Evolutionary conservation across 2,113 vertebrate genomes (phyloP).

Genomic region (Apodemus sylvaticus): DNA sequence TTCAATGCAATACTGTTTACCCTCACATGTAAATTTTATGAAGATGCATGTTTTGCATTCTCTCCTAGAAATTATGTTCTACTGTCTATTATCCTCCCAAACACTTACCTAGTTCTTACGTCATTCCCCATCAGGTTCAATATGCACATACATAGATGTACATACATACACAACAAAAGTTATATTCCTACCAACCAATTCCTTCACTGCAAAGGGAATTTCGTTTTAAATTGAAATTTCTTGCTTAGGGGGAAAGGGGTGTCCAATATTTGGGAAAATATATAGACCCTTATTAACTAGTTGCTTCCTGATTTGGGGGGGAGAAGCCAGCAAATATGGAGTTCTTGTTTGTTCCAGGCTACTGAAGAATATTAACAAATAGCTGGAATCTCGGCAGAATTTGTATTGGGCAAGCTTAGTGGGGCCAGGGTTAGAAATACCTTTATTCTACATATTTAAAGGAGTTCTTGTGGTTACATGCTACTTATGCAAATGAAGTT

Average conservation of each 20-base stretch:
- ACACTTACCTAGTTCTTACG: constrained; percentile 23
- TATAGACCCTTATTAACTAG: not conserved
- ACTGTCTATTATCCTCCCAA: constrained; percentile 31
- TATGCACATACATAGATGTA: not conserved
- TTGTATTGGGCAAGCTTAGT: not conserved
- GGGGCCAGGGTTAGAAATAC: not conserved
- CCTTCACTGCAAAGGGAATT: constrained; percentile 30
- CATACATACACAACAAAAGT: constrained; percentile 32
- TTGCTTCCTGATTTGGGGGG: not conserved
- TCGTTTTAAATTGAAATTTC: constrained; percentile 49
- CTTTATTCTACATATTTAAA: constrained; percentile 16
- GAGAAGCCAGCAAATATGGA: fast-evolving
- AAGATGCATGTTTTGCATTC: constrained; percentile 6
- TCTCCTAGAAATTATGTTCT: constrained; percentile 46
- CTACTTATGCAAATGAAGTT: constrained; percentile 21
- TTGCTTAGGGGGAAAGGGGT: not conserved
- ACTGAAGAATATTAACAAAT: constrained; percentile 32
- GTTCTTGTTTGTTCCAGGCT: not conserved
- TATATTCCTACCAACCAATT: constrained; percentile 65
- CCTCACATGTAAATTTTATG: constrained; percentile 59
- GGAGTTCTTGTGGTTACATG: not conserved
- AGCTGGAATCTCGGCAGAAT: constrained; percentile 38
- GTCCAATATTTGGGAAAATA: not conserved
- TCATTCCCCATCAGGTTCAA: constrained; percentile 29
- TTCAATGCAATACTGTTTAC: not conserved